phyloP scores from a whole-genome alignment of 2,888 invertebrate genomes.

The Scaptomyza polygonia region DNA sequence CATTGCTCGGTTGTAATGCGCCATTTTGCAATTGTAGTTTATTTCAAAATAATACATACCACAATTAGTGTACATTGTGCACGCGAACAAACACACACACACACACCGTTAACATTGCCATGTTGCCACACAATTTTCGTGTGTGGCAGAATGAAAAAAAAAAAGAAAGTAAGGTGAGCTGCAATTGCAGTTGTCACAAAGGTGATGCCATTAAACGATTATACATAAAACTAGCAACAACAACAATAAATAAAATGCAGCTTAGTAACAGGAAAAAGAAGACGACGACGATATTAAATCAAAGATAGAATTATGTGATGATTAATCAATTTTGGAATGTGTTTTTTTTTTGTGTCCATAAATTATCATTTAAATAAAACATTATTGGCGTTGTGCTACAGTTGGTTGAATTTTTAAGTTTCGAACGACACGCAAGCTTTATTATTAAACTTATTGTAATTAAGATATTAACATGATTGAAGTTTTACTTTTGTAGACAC shows the following conservation, averaged over 20 bases:
- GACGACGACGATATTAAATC: too few relatives aligned
- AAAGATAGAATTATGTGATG: too few relatives aligned
- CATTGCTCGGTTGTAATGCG: conserved; percentile 61
- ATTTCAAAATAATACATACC: conserved; percentile 73
- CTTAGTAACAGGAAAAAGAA: conserved; percentile 14
- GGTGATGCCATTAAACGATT: conserved; percentile 50
- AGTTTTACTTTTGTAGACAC: background rate
- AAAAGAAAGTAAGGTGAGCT: conserved; percentile 34
- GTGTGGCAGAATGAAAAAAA: background rate
- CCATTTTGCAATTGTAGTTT: conserved; percentile 77
- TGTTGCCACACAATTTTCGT: conserved; percentile 59
- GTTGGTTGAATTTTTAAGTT: conserved; percentile 74
- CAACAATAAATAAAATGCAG: conserved; percentile 36
- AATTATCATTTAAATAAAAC: conserved; percentile 36
- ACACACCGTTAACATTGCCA: conserved; percentile 26
- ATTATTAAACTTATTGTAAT: background rate
- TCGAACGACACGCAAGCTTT: conserved; percentile 23
- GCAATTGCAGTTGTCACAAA: conserved; percentile 43
- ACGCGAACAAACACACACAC: conserved; percentile 45
- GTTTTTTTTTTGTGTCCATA: too few relatives aligned
- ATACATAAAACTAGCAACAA: conserved; percentile 34
- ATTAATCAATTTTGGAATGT: too few relatives aligned
- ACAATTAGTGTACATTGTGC: conserved; percentile 72
- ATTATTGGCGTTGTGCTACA: conserved; percentile 21
- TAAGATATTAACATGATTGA: background rate